Evolutionary conservation across 2,113 vertebrate genomes (phyloP), one percentile per base, ranked within the genome.

Genomic region (Petroica traversi): DNA sequence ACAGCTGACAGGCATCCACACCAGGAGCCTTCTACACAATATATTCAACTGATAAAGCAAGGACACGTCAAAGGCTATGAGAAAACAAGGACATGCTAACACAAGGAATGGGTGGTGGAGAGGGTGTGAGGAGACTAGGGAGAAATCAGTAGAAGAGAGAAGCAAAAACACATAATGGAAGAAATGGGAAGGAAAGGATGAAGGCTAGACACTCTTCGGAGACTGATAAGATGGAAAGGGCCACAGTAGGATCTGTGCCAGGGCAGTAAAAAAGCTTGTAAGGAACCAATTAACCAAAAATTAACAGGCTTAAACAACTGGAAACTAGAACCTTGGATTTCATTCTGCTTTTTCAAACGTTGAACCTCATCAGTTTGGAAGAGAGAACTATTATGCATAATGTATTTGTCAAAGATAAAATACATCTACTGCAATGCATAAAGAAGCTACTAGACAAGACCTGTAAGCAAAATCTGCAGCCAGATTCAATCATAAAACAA

Each of bases 401-500:
- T 63, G 6, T 59, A 64, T 87, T 91, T 89, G 40, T 85, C 48
- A 40, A 48, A 68, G 66, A 78, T 85, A 87, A 89, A 91, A 91
- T 82, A 85, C 12, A 59, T 71, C 43, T 68, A 40, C 40, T 91
- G 61, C 84, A 85, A 55, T 2, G 3, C 55, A 46, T 92, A 84
- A 86, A 86, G 72, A 73, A 92, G 49, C 75, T 80, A 38, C 63
- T 49, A 81, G 68, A 52, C 57, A 64, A 85, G 81, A 51, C 54
- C 36, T 61, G 54, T 49, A 68, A 85, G 52, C 61, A 75, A 89
- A 87, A 91, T 84, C 38, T 10, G 46, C 38, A 91, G 85, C 52
- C 84, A 95, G 77, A 92, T 89, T 68, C 41, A 87, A 78, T 81
- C 84, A 75, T 89, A 95, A 93, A 95, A 20, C 75, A 85, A 92